Percentiles rank a stretch among this genome's conserved stretches.
Evolutionary conservation across 2,113 vertebrate genomes (phyloP).

Genomic region (Xenopus borealis): DNA sequence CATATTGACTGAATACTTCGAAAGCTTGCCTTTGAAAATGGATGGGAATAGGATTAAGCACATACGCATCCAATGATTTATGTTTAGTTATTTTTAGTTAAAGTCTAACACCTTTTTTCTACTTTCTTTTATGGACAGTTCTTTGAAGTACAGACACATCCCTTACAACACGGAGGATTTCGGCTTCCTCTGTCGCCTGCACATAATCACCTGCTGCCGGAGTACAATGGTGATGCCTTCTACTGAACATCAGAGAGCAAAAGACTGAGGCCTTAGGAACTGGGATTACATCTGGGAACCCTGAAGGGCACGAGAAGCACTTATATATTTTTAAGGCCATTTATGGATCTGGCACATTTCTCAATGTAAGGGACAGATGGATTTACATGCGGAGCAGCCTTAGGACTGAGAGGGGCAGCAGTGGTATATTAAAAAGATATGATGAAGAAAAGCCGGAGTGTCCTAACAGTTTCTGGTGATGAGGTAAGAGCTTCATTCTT

Average conservation of each 20-base stretch:
- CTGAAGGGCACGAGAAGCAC: neutral
- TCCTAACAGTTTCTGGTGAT: slow-evolving; percentile 35
- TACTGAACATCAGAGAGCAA: neutral
- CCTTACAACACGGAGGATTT: too few relatives aligned
- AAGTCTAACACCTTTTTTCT: too few relatives aligned
- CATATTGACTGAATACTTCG: too few relatives aligned
- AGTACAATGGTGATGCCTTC: neutral
- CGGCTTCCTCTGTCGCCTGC: neutral
- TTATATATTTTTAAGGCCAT: neutral
- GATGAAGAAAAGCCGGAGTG: slow-evolving; percentile 42
- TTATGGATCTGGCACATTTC: neutral
- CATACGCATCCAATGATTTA: too few relatives aligned
- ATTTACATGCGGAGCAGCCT: neutral
- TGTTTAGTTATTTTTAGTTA: too few relatives aligned
- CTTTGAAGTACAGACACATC: too few relatives aligned
- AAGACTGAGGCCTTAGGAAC: neutral
- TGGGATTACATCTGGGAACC: neutral
- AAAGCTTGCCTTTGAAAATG: too few relatives aligned
- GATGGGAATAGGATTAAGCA: too few relatives aligned
- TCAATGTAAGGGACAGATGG: neutral
- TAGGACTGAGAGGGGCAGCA: slow-evolving; percentile 5
- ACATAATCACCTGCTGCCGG: neutral
- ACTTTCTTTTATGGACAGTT: too few relatives aligned
- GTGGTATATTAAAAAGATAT: neutral
- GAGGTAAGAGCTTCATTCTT: slow-evolving; percentile 36